phyloP scores from a whole-genome alignment of 2,797 vertebrate genomes.

The Tauraco hartlaubi region DNA sequence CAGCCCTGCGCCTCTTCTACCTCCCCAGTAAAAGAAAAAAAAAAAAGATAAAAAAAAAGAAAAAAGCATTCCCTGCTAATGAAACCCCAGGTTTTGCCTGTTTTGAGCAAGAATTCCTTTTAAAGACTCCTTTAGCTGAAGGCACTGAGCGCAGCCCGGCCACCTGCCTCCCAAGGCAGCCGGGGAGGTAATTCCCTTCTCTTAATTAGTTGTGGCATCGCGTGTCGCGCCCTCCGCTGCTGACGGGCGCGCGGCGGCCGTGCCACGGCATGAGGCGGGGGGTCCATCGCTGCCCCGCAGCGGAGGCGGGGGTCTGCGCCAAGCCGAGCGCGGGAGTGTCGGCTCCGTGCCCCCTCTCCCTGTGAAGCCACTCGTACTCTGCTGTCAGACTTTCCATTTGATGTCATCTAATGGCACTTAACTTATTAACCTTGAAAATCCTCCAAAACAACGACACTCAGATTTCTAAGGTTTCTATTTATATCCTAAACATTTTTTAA shows the following conservation, averaged over 20 bases:
- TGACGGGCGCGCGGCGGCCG: accelerated
- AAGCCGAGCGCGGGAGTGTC: not conserved
- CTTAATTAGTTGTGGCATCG: not conserved
- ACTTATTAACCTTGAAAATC: slow-evolving; percentile 67
- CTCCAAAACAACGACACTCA: slow-evolving; percentile 9
- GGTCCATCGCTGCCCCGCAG: accelerated
- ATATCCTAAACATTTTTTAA: slow-evolving; percentile 56
- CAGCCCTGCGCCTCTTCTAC: slow-evolving; percentile 76
- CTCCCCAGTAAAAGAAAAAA: slow-evolving; percentile 39
- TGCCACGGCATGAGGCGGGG: accelerated
- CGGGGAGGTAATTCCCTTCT: not conserved
- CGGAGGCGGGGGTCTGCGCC: not conserved
- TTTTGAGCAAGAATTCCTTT: slow-evolving; percentile 36
- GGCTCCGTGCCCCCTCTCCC: not conserved
- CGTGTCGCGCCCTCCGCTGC: accelerated
- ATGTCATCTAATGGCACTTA: not conserved
- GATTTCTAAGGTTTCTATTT: slow-evolving; percentile 55
- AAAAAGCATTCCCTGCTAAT: slow-evolving; percentile 2
- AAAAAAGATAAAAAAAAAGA: slow-evolving; percentile 21
- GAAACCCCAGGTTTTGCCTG: slow-evolving; percentile 20
- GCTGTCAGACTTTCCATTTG: not conserved
- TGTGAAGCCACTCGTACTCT: not conserved
- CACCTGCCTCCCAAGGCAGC: not conserved
- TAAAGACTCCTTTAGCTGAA: not conserved
- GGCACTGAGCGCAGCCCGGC: not conserved